Evolutionary conservation across 64 coral and sea anemone genomes (phyloP), one percentile per base, ranked within the genome.

Genomic region (Platygyra sinensis): DNA sequence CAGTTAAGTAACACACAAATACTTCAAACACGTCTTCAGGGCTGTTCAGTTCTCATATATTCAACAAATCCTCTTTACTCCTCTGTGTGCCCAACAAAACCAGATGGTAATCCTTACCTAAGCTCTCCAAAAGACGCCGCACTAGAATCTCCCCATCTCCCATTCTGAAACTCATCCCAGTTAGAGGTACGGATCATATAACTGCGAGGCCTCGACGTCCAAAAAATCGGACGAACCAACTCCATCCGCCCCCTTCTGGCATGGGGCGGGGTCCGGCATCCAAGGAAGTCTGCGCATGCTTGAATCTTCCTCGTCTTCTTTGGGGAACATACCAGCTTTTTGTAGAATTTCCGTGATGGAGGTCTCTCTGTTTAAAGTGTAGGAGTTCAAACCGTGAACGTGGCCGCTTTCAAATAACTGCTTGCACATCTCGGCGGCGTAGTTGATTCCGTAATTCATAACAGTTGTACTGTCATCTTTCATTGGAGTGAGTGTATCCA

Each of bases 1-100:
- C n/a, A n/a, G n/a, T n/a, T n/a, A n/a, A n/a, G n/a, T n/a, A n/a
- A 50, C 93, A 95, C 18, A 93, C 96, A 95, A 98, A 98, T 2
- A 95, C 89, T 24, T 95, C 88, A 93, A 74, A 93, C 19, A 98
- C 82, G 78, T 98, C 96, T 87, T 95, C 57, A 30, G 83, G 75
- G 46, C 72, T 87, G 30, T 86, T 67, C 38, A 98, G 77, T 42
- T 93, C 87, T 93, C 96, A 98, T 90, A 98, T 98, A 12, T 90
- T 88, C 33, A 90, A 50, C 72, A 98, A 64, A 15, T 92, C 90
- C 24, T 93, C 60, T 0, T 72, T 75, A 33, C 78, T 78, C 79
- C 61, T 76, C 60, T 81, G 86, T 54, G 86, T 98, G 20, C 90
- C 89, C 4, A 93, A 67, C 30, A 95, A 82, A 65, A 95, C 94